Evolutionary conservation across 2,888 invertebrate species (phyloP).

Genomic region (Xestobium rufovillosum): DNA sequence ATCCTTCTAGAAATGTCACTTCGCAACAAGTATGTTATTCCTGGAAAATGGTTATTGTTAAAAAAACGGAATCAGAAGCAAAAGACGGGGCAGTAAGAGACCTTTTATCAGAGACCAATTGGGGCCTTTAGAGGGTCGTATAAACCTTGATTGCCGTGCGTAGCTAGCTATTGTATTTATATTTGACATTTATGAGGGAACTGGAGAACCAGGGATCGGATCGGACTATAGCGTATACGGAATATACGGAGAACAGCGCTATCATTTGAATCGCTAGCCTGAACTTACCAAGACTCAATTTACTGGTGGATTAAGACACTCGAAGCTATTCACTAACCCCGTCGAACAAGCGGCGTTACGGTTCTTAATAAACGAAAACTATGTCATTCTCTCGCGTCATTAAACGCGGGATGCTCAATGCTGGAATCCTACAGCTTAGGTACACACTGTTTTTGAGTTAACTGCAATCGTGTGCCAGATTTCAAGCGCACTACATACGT

Average conservation of each 20-base stretch:
- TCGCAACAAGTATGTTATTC: no score
- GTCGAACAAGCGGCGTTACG: conserved; percentile 45
- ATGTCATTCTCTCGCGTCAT: conserved; percentile 45
- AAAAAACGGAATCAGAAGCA: no score
- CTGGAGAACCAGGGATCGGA: conserved; percentile 36
- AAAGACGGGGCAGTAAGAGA: no score
- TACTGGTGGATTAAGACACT: conserved; percentile 46
- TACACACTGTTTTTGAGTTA: conserved; percentile 41
- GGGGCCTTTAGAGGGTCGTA: background rate
- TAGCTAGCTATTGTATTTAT: conserved; percentile 30
- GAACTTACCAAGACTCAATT: conserved; percentile 44
- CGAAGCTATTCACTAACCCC: conserved; percentile 44
- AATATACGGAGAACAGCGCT: conserved; percentile 30
- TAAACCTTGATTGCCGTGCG: background rate
- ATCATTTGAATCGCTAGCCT: conserved; percentile 36
- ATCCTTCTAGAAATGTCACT: background rate
- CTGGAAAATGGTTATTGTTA: no score
- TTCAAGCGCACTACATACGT: no score
- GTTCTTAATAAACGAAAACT: conserved; percentile 47
- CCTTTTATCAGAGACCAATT: no score
- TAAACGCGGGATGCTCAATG: conserved; percentile 41
- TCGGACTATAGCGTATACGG: conserved; percentile 35
- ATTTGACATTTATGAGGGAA: conserved; percentile 39
- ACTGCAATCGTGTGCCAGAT: conserved; percentile 38
- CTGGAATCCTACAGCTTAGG: conserved; percentile 38